Base-by-base conservation (phyloP, 2,797 vertebrate species). In the Chromobotia macracanthus region DNA sequence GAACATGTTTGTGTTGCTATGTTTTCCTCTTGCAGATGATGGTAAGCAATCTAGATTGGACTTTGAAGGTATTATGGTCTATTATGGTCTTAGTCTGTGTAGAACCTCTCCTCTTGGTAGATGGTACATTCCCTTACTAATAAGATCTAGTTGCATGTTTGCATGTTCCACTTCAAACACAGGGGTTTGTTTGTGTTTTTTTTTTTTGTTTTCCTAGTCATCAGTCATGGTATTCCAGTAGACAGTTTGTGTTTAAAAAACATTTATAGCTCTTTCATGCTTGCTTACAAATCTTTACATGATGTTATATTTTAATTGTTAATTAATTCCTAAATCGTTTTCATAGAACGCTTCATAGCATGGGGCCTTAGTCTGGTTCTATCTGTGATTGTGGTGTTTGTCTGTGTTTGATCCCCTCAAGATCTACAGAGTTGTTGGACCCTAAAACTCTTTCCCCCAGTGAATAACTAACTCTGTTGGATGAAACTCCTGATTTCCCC, bases 31-130 rank as follows among this genome's bases (percentile, higher is more conserved):
- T 94, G 84, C 94, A 95, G 94, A 92, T 89, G 93, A 94, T 72
- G 89, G 88, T 93, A 95, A 93, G 94, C 86, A 89, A 66, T 56
- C 83, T 91, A 95, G 93, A 92, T 81, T 84, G 82, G 94, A 95
- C 80, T 78, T 81, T 88, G 94, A 95, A 96, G 95, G 95, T 96
- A 96, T 90, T 87, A 85, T 83, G 84, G 82, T 66, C 83, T 82
- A 78, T 70, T 85, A 74, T n/a, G n/a, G n/a, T 28, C 75, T 80
- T 78, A n/a, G n/a, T n/a, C n/a, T 61, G 66, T 73, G 31, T 68
- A 80, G 66, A 79, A 61, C 79, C 65, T 80, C 46, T 48, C 80
- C 86, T 87, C 64, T 76, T 89, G n/a, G n/a, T n/a, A 84, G 85
- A 89, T 74, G 85, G 70, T 85, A 86, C 80, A 76, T 86, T 76